Evolutionary conservation across 2,888 invertebrate genomes (phyloP).

Genomic region (Diaphora mendica): DNA sequence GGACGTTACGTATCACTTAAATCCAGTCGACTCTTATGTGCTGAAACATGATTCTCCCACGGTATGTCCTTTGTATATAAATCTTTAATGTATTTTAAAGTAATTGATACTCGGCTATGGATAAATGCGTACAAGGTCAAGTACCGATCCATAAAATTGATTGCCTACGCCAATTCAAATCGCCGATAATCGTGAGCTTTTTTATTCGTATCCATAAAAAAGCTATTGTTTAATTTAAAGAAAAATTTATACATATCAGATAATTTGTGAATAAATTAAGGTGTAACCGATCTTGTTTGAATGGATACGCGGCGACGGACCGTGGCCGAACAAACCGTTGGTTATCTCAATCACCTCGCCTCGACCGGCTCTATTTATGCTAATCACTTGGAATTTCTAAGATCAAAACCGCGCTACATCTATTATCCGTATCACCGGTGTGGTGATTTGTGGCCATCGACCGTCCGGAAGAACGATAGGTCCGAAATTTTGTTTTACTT

Average conservation of each 20-base stretch:
- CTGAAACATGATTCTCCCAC: not conserved
- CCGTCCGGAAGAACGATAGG: constrained; percentile 69
- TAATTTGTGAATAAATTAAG: constrained; percentile 53
- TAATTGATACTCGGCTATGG: constrained; percentile 43
- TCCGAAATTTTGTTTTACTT: constrained; percentile 52
- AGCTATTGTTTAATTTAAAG: constrained; percentile 43
- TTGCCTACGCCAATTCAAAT: constrained; percentile 57
- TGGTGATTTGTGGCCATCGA: constrained; percentile 67
- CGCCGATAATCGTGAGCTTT: constrained; percentile 45
- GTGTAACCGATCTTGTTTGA: constrained; percentile 51
- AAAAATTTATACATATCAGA: constrained; percentile 42
- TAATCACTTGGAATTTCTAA: constrained; percentile 69
- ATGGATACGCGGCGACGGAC: constrained; percentile 46
- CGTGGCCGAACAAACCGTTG: constrained; percentile 56
- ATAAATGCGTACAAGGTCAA: constrained; percentile 65
- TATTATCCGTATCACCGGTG: constrained; percentile 57
- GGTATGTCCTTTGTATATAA: not conserved
- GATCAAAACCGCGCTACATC: constrained; percentile 56
- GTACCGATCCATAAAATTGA: constrained; percentile 63
- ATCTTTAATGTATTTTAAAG: constrained; percentile 23
- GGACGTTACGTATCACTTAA: no score
- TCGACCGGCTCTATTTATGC: constrained; percentile 68
- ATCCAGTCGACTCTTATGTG: not conserved
- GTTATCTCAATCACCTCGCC: constrained; percentile 62
- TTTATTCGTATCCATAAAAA: constrained; percentile 32